These are phyloP conservation scores for Orchesellides sinensis DNA, from an alignment of 2,888 invertebrate genomes.

Conservation along the genomic window DNA sequence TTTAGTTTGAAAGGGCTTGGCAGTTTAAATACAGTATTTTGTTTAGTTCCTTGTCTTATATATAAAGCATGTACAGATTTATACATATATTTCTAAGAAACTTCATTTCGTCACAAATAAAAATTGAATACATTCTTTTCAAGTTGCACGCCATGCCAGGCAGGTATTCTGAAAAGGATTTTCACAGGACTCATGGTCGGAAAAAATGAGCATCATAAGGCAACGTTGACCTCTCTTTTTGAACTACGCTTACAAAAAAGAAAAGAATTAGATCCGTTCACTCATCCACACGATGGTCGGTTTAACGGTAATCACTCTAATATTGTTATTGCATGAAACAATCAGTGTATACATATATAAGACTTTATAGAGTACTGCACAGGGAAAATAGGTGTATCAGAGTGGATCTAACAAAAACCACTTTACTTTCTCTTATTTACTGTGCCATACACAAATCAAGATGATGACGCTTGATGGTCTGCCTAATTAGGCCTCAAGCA, in stretches of 20 bases:
- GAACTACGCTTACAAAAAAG: slow-evolving; percentile 28
- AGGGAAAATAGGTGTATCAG: not conserved
- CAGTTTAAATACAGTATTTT: slow-evolving; percentile 40
- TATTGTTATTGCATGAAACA: slow-evolving; percentile 60
- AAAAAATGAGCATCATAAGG: slow-evolving; percentile 21
- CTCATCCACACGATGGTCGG: slow-evolving; percentile 52
- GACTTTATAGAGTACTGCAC: slow-evolving; percentile 2
- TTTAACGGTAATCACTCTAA: slow-evolving; percentile 63
- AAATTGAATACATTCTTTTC: not conserved
- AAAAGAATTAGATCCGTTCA: slow-evolving; percentile 52
- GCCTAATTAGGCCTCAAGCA: slow-evolving; percentile 66
- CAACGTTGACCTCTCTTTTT: slow-evolving; percentile 50
- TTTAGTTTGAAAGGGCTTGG: slow-evolving; percentile 61
- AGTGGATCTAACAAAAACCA: slow-evolving; percentile 12
- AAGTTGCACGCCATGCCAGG: not conserved
- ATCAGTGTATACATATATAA: slow-evolving; percentile 23
- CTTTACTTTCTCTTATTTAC: slow-evolving; percentile 54
- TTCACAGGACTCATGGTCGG: slow-evolving; percentile 44
- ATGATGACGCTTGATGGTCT: slow-evolving; percentile 58
- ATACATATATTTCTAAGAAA: not conserved
- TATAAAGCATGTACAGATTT: slow-evolving; percentile 12
- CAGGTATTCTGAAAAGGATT: slow-evolving; percentile 24
- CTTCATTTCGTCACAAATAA: slow-evolving; percentile 16
- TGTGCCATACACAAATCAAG: slow-evolving; percentile 57
- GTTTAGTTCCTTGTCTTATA: slow-evolving; percentile 5